Percentiles rank a stretch among this genome's conserved stretches.
phyloP scores from a whole-genome alignment of 1,140 invertebrate species.

The Brachionus rotundiformis region DNA sequence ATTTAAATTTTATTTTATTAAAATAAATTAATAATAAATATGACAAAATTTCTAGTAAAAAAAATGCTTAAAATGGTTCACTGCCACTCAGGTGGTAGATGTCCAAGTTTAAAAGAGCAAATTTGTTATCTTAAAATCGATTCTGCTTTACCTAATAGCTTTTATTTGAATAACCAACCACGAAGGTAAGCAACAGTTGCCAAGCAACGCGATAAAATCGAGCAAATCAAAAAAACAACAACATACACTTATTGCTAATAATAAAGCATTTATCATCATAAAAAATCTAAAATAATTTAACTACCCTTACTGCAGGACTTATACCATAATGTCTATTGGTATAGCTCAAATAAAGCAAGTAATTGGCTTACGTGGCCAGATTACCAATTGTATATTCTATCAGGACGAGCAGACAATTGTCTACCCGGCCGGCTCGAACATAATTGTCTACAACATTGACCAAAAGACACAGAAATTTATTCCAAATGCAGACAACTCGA shows the following conservation, averaged over 20 bases:
- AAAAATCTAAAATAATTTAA: background rate
- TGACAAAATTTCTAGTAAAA: too few species aligned
- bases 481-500: constrained; percentile 61
- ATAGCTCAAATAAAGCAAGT: constrained; percentile 56
- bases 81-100: too few species aligned
- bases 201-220: constrained; percentile 7
- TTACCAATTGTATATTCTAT: constrained; percentile 61
- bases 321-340: constrained; percentile 60
- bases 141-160: background rate
- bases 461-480: constrained; percentile 66
- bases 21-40: too few species aligned
- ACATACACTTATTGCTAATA: constrained; percentile 33
- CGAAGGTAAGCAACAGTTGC: constrained; percentile 38
- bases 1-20: too few species aligned
- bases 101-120: too few species aligned
- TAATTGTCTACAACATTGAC: constrained; percentile 65
- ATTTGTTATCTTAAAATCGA: too few species aligned
- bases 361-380: constrained; percentile 54
- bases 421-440: constrained; percentile 64
- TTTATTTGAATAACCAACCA: background rate
- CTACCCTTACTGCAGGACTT: constrained; percentile 67
- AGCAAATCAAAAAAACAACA: constrained; percentile 16
- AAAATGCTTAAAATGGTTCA: too few species aligned
- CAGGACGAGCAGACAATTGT: constrained; percentile 64
- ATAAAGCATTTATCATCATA: constrained; percentile 2